phyloP scores from a whole-genome alignment of 2,888 invertebrate species.

The Calameuta idolon region DNA sequence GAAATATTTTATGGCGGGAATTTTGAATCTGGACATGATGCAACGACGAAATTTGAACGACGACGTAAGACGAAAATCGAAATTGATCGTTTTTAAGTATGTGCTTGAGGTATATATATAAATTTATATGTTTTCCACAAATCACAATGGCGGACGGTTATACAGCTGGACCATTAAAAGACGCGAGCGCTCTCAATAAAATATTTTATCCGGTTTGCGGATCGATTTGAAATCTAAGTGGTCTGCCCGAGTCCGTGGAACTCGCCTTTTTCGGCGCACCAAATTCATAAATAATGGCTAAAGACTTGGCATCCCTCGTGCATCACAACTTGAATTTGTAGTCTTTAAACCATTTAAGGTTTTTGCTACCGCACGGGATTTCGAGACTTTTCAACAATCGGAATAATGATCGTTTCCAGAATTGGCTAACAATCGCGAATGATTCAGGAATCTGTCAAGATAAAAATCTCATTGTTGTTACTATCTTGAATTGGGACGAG shows the following conservation, averaged over 20 bases:
- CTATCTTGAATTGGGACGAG: no score
- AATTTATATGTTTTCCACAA: neutral
- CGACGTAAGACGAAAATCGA: neutral
- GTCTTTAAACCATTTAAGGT: constrained; percentile 63
- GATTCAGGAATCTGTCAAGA: constrained; percentile 21
- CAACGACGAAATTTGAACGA: neutral
- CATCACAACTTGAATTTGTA: constrained; percentile 58
- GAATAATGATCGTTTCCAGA: constrained; percentile 33
- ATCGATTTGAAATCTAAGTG: constrained; percentile 49
- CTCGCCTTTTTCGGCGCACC: constrained; percentile 53
- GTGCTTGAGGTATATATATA: neutral
- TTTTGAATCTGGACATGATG: neutral
- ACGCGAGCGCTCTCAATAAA: constrained; percentile 49
- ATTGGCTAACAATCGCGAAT: constrained; percentile 30
- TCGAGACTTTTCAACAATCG: constrained; percentile 26
- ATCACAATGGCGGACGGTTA: constrained; percentile 4
- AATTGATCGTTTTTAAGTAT: neutral
- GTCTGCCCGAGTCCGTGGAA: constrained; percentile 16
- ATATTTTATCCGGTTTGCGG: constrained; percentile 58
- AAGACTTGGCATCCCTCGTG: constrained; percentile 48
- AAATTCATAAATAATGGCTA: constrained; percentile 65
- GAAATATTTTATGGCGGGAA: neutral
- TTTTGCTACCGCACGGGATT: constrained; percentile 44
- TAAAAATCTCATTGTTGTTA: no score
- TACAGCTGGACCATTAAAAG: constrained; percentile 22